A percentile compares a stretch with the other conserved stretches of the same genome.
phyloP scores from a whole-genome alignment of 2,113 vertebrate genomes.

The Varanus komodoensis region DNA sequence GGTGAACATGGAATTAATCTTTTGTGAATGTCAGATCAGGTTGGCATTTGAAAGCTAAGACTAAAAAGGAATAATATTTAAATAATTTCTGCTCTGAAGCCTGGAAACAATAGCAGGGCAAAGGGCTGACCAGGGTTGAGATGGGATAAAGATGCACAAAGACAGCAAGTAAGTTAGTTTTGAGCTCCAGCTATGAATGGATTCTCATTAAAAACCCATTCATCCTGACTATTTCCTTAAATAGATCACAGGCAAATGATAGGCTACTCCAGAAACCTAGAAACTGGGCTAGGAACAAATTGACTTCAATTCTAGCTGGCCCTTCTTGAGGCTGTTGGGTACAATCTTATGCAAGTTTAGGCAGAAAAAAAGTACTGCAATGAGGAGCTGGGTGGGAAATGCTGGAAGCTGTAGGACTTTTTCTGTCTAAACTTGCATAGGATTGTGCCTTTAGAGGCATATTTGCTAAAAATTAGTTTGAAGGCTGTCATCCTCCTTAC shows the following conservation, averaged over 20 bases:
- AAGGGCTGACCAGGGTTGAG: neutral
- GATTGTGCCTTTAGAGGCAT: too few species aligned
- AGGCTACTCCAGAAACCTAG: neutral
- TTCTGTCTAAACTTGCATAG: too few species aligned
- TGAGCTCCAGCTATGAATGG: neutral
- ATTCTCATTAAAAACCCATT: neutral
- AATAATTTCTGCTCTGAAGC: slow-evolving; percentile 36
- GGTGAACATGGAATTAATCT: neutral
- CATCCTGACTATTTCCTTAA: neutral
- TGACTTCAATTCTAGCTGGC: neutral
- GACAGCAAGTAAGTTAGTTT: slow-evolving; percentile 13
- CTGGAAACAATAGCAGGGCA: slow-evolving; percentile 21
- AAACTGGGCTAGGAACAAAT: neutral
- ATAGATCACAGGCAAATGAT: neutral
- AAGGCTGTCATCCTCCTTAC: neutral
- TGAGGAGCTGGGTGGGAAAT: too few species aligned
- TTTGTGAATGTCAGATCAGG: neutral
- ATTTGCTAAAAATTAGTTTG: neutral
- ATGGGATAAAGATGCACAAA: slow-evolving; percentile 15
- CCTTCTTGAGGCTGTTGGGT: too few species aligned
- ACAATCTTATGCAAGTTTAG: too few species aligned
- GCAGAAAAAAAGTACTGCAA: too few species aligned
- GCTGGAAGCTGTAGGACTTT: too few species aligned
- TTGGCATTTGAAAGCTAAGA: neutral
- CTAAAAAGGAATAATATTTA: neutral